Conservation (phyloP, 2,797 vertebrate species). For the Ibycter americanus region DNA sequence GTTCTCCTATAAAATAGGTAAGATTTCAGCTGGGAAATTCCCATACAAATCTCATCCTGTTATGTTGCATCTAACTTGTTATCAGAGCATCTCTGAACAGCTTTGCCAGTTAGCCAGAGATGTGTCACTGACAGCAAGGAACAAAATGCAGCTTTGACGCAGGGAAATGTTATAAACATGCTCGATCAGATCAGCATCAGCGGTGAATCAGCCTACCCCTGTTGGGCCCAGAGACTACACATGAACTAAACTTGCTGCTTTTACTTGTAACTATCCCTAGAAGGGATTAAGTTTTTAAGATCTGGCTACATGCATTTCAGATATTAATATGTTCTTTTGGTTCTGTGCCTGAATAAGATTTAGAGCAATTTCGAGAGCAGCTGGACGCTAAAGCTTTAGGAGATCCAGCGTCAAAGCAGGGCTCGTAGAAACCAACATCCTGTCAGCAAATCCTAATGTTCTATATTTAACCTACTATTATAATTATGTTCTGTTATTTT, state of each 20-base stretch:
- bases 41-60: not conserved
- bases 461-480: constrained; percentile 35
- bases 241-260: not conserved
- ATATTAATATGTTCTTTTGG: not conserved
- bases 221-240: not conserved
- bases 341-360: constrained; percentile 16
- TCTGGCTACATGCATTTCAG: not conserved
- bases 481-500: constrained; percentile 27
- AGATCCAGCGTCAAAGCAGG: not conserved
- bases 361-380: constrained; percentile 32
- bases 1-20: not conserved
- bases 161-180: not conserved
- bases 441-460: constrained; percentile 3
- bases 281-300: not conserved
- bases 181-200: not conserved
- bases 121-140: not conserved
- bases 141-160: not conserved
- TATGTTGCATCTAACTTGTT: not conserved
- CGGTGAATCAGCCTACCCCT: not conserved
- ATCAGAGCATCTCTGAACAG: not conserved
- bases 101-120: not conserved
- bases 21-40: not conserved
- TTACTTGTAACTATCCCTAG: not conserved
- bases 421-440: constrained; percentile 1
- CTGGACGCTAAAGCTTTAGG: not conserved